phyloP scores from a whole-genome alignment of 2,888 invertebrate species.

The Ormia ochracea region DNA sequence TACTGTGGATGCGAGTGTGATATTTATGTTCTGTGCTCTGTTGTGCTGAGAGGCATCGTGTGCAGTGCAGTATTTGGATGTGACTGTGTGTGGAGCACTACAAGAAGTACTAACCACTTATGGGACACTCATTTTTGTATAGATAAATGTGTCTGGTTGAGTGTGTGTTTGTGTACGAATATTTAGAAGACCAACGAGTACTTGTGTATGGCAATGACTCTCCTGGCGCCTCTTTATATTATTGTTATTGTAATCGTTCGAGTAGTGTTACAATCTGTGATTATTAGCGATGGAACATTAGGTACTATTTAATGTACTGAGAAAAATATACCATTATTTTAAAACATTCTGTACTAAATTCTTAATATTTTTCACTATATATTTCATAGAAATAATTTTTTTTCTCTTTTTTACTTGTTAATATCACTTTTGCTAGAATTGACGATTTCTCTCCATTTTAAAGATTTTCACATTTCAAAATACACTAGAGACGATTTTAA shows the following conservation, averaged over 20 bases:
- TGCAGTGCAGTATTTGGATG: constrained; percentile 33
- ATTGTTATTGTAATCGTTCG: constrained; percentile 50
- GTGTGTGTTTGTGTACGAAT: neutral
- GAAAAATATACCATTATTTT: too few species aligned
- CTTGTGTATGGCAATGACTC: constrained; percentile 62
- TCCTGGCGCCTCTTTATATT: constrained; percentile 62
- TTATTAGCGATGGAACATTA: neutral
- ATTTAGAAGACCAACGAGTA: constrained; percentile 43
- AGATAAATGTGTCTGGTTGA: too few species aligned
- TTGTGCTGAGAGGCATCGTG: neutral
- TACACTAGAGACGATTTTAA: too few species aligned
- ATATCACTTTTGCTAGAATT: too few species aligned
- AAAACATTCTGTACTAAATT: too few species aligned
- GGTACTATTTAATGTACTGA: neutral
- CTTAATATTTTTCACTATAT: too few species aligned
- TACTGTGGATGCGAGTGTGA: neutral
- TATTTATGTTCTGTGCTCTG: constrained; percentile 42
- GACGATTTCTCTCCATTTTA: too few species aligned
- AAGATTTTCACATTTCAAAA: too few species aligned
- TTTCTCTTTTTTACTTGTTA: too few species aligned
- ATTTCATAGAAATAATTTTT: too few species aligned
- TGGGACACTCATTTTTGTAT: constrained; percentile 45
- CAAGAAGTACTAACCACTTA: constrained; percentile 56
- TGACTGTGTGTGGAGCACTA: constrained; percentile 24
- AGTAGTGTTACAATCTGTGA: constrained; percentile 42